phyloP scores from a whole-genome alignment of 1,140 invertebrate genomes.

The Pseudomyrmex dendroicus region DNA sequence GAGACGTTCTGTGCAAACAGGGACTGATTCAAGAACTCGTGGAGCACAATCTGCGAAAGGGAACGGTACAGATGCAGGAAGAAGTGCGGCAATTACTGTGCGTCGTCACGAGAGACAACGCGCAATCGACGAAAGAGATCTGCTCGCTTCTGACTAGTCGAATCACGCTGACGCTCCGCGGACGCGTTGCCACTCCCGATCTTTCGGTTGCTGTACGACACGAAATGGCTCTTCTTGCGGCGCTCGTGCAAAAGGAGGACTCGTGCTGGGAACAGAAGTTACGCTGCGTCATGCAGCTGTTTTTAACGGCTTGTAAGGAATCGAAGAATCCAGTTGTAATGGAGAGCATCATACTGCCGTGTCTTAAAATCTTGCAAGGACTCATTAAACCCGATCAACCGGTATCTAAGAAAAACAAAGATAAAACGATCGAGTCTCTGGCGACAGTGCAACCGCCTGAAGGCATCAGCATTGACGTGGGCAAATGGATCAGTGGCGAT shows the following conservation, averaged over 20 bases:
- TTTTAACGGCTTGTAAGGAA: slow-evolving; percentile 90
- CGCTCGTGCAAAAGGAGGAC: slow-evolving; percentile 95
- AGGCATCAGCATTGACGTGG: slow-evolving; percentile 90
- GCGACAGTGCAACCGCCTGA: slow-evolving; percentile 86
- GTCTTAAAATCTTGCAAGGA: slow-evolving; percentile 92
- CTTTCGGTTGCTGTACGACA: slow-evolving; percentile 92
- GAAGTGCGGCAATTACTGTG: slow-evolving; percentile 95
- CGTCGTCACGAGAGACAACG: slow-evolving; percentile 95
- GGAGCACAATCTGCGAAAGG: slow-evolving; percentile 94
- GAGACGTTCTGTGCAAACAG: slow-evolving; percentile 92
- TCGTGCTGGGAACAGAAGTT: slow-evolving; percentile 97
- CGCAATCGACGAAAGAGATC: slow-evolving; percentile 94
- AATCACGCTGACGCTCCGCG: slow-evolving; percentile 91
- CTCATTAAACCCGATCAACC: slow-evolving; percentile 90
- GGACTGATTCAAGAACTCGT: slow-evolving; percentile 96
- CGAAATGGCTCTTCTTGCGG: slow-evolving; percentile 95
- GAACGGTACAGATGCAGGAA: slow-evolving; percentile 92
- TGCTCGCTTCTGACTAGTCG: slow-evolving; percentile 93
- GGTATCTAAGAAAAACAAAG: slow-evolving; percentile 86
- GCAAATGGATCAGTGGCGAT: slow-evolving; percentile 92
- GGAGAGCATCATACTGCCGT: slow-evolving; percentile 92
- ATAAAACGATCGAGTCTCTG: slow-evolving; percentile 86
- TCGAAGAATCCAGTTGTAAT: slow-evolving; percentile 90
- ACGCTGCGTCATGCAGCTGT: slow-evolving; percentile 94
- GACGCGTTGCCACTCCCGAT: slow-evolving; percentile 89